Evolutionary conservation across 2,797 vertebrate species (phyloP).

Genomic region (Muscicapa striata): DNA sequence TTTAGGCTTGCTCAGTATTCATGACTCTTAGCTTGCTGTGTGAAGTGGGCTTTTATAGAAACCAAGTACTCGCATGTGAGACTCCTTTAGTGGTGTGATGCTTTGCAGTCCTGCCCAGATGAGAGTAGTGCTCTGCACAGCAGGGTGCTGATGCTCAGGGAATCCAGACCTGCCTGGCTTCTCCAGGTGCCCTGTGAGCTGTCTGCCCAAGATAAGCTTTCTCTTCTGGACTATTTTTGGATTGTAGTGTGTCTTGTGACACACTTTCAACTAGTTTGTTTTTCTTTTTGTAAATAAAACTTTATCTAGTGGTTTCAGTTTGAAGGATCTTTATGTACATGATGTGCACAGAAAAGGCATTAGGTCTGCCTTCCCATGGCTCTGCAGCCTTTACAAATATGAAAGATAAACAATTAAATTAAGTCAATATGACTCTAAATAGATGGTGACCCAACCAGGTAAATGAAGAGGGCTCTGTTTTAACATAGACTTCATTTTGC

Average conservation of each 20-base stretch:
- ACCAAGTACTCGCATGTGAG: background rate
- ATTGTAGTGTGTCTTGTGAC: background rate
- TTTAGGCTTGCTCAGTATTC: background rate
- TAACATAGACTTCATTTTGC: background rate
- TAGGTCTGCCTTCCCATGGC: background rate
- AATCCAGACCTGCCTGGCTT: background rate
- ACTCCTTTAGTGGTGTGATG: background rate
- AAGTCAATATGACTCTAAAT: background rate
- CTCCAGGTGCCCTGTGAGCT: background rate
- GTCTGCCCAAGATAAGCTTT: accelerated
- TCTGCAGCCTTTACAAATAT: background rate
- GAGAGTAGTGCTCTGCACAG: background rate
- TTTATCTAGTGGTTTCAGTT: background rate
- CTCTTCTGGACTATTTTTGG: background rate
- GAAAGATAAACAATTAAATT: background rate
- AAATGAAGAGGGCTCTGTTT: background rate
- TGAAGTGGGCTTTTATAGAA: background rate
- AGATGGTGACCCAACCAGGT: background rate
- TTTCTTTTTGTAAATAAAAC: background rate
- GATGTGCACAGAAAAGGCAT: background rate
- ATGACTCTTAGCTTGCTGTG: background rate
- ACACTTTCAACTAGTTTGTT: background rate
- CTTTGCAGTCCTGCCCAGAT: background rate
- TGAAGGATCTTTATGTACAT: background rate
- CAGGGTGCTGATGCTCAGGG: background rate